Percentiles rank a stretch among this genome's conserved stretches.
phyloP scores from a whole-genome alignment of 2,113 vertebrate genomes.

The Thinocorus orbignyianus region DNA sequence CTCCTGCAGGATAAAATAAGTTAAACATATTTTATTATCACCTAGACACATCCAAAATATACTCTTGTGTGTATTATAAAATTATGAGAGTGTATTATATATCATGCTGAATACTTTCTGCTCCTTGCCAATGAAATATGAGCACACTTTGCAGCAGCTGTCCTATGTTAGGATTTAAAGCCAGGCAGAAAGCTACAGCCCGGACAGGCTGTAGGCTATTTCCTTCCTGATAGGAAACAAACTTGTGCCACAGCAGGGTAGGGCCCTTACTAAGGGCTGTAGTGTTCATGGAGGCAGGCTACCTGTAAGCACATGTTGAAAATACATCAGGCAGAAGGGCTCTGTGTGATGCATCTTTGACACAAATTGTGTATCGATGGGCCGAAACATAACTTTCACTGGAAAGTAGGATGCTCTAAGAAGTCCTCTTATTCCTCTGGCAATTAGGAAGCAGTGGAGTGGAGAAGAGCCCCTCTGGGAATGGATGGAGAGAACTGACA shows the following conservation, averaged over 20 bases:
- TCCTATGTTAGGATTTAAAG: not conserved
- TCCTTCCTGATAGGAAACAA: not conserved
- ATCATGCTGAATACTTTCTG: not conserved
- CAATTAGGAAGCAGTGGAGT: not conserved
- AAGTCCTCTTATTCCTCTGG: not conserved
- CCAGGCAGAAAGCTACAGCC: not conserved
- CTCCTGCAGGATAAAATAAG: not conserved
- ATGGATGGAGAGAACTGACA: fast-evolving
- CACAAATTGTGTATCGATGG: no score
- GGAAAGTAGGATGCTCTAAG: not conserved
- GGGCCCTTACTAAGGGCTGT: not conserved
- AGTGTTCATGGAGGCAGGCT: not conserved
- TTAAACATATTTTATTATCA: not conserved
- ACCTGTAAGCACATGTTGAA: not conserved
- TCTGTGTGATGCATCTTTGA: not conserved
- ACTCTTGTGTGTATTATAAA: not conserved
- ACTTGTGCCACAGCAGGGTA: not conserved
- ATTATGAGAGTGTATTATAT: not conserved
- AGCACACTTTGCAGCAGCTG: not conserved
- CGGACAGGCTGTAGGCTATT: not conserved
- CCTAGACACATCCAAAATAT: not conserved
- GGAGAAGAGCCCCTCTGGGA: not conserved
- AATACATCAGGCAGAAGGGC: not conserved
- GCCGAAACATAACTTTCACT: not conserved
- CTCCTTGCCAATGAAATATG: not conserved